Percentiles rank a stretch among this genome's conserved stretches.
Conservation (phyloP, 2,888 invertebrate genomes). For the Drosophila emarginata region DNA sequence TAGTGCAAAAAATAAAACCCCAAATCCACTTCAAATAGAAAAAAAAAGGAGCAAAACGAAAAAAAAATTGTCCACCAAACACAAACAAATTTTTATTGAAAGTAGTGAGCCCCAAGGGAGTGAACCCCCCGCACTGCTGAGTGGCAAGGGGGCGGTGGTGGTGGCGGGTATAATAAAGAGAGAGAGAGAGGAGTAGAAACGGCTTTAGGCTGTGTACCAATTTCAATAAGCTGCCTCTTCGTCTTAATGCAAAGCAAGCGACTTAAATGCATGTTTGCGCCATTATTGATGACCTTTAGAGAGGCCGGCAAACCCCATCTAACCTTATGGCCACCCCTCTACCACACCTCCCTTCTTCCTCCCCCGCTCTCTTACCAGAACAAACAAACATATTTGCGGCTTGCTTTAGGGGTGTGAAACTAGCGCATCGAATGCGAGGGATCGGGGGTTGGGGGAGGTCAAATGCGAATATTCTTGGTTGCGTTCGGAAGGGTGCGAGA, state of each 20-base stretch:
- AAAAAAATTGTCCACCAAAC: constrained; percentile 44
- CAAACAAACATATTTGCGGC: constrained; percentile 58
- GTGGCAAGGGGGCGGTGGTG: no score
- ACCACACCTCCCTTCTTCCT: background rate
- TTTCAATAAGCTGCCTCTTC: constrained; percentile 60
- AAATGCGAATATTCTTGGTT: background rate
- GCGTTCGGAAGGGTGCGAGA: constrained; percentile 48
- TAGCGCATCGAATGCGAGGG: constrained; percentile 57
- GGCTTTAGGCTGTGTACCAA: constrained; percentile 69
- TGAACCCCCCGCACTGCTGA: constrained; percentile 8
- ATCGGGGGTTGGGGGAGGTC: background rate
- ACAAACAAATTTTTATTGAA: constrained; percentile 75
- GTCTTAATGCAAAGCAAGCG: constrained; percentile 59
- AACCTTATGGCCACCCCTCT: constrained; percentile 24
- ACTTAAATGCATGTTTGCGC: constrained; percentile 63
- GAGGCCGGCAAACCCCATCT: constrained; percentile 5
- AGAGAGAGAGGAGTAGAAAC: constrained; percentile 21
- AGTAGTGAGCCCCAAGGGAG: constrained; percentile 72
- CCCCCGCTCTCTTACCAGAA: background rate
- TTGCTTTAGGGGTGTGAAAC: constrained; percentile 58
- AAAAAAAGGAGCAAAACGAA: constrained; percentile 14
- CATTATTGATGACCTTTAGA: constrained; percentile 75
- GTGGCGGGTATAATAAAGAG: no score
- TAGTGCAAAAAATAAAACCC: constrained; percentile 32
- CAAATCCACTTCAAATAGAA: constrained; percentile 17